Base-by-base conservation (phyloP, 1,140 invertebrate genomes). In the Tetragnatha versicolor region DNA sequence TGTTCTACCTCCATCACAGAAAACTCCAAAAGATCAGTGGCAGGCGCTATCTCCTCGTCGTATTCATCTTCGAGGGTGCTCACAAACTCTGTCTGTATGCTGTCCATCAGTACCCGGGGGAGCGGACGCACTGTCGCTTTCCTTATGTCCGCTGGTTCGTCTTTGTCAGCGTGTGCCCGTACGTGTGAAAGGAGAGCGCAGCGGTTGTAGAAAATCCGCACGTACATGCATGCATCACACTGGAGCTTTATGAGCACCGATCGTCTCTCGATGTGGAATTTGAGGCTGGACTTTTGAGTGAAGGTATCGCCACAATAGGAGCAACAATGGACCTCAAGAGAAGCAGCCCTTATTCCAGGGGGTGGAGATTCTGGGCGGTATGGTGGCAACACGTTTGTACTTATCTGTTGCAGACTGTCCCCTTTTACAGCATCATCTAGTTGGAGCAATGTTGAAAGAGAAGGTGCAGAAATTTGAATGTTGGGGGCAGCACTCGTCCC, bases 261-360 rank as follows among this genome's bases (percentile, higher is more conserved):
- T 72, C 81, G 81, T 9, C 84, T 61, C 20, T 80, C 66, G 9
- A 81, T 55, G 72, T 85, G 84, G 35, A 79, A 69, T 3, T 63
- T 49, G 5, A 84, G 75, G 72, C 83, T 85, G 14, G 81, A 81
- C 45, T 82, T 81, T 9, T 83, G 75, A 4, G 73, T n/a, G 79
- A 83, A 85, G 9, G 81, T 81, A 68, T 85, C 84, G 3, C 84
- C 84, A 82, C 84, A 85, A 63, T 84, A 82, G 51, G 69, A 79
- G 69, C 84, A 85, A 66, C 84, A 84, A 29, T 80, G 53, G 5
- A 83, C 39, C 2, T 77, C 58, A 39, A 37, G 61, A 33, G 5
- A 17, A 66, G 9, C 33, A 51, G n/a, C 20, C 22, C 17, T 51
- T 42, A 58, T 3, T 22, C n/a, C 37, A 27, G 17, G 17, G 2